Percentiles rank a stretch among this genome's conserved stretches.
These are phyloP conservation scores for Unio delphinus DNA, from an alignment of 2,888 invertebrate genomes.

Conservation along the genomic window DNA sequence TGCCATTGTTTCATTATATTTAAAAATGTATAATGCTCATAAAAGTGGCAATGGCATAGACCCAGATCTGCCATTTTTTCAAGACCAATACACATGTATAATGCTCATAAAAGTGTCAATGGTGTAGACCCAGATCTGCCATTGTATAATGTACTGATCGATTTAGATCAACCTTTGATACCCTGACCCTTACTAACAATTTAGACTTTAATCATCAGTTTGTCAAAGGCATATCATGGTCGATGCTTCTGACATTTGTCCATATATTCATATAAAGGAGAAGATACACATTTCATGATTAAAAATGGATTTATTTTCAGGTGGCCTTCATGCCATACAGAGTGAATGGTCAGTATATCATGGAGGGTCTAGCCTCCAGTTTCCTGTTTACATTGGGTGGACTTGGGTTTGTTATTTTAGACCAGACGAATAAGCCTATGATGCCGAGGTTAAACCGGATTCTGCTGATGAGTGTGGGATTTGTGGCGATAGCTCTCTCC, in stretches of 20 bases:
- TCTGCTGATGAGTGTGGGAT: conserved; percentile 90
- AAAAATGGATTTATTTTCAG: conserved; percentile 72
- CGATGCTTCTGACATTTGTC: not conserved
- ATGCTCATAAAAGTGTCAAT: too few relatives aligned
- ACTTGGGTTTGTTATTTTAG: conserved; percentile 94
- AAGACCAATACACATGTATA: too few relatives aligned
- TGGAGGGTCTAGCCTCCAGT: conserved; percentile 98
- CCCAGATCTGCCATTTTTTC: too few relatives aligned
- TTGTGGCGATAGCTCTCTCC: conserved; percentile 91
- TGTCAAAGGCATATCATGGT: not conserved
- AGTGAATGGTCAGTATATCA: conserved; percentile 99
- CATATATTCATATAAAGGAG: not conserved
- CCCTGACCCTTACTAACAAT: too few relatives aligned
- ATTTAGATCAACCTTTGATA: too few relatives aligned
- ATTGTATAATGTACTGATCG: too few relatives aligned
- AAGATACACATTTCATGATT: not conserved
- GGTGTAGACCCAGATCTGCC: too few relatives aligned
- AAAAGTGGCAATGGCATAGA: too few relatives aligned
- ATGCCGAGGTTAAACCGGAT: conserved; percentile 89
- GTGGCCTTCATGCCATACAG: conserved; percentile 98
- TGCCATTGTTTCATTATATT: too few relatives aligned
- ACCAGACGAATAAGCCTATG: conserved; percentile 92
- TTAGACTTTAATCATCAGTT: too few relatives aligned
- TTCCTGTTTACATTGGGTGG: conserved; percentile 97
- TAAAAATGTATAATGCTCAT: too few relatives aligned